A percentile compares a stretch with the other conserved stretches of the same genome.
phyloP scores from a whole-genome alignment of 1,140 invertebrate genomes.

The Neodiprion fabricii region DNA sequence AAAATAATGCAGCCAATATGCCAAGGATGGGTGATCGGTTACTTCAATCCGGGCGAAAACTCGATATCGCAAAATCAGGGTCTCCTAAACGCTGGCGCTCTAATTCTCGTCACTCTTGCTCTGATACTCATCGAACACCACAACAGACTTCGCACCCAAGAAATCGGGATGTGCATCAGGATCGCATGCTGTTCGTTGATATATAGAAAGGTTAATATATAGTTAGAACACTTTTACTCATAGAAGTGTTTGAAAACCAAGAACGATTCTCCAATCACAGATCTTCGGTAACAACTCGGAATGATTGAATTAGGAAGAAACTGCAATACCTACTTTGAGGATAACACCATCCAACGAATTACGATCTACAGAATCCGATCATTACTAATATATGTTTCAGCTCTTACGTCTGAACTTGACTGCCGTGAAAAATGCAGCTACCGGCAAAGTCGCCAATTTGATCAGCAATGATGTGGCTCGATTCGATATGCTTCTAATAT shows the following conservation, averaged over 20 bases:
- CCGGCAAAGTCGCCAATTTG: constrained; percentile 84
- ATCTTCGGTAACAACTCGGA: too few relatives aligned
- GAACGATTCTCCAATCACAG: background rate
- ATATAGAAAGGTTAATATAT: constrained; percentile 66
- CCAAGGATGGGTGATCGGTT: too few relatives aligned
- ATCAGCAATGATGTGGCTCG: constrained; percentile 80
- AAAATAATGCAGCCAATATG: too few relatives aligned
- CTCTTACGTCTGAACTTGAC: constrained; percentile 69
- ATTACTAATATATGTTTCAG: constrained; percentile 53
- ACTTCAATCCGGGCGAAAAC: too few relatives aligned
- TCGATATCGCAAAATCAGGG: constrained; percentile 31
- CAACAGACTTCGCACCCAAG: constrained; percentile 51
- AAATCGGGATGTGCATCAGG: constrained; percentile 67
- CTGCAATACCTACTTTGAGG: too few relatives aligned
- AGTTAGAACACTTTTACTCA: too few relatives aligned
- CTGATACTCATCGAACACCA: constrained; percentile 59
- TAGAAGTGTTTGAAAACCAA: constrained; percentile 36
- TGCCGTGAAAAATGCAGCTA: constrained; percentile 71
- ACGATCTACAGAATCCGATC: too few relatives aligned
- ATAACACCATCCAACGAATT: too few relatives aligned
- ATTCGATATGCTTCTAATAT: constrained; percentile 64
- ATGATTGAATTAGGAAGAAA: too few relatives aligned
- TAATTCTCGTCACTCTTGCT: constrained; percentile 45
- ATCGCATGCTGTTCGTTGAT: constrained; percentile 67
- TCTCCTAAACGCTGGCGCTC: constrained; percentile 46